Base-by-base conservation (phyloP, 2,888 invertebrate genomes). In the Yponomeuta malinellus region DNA sequence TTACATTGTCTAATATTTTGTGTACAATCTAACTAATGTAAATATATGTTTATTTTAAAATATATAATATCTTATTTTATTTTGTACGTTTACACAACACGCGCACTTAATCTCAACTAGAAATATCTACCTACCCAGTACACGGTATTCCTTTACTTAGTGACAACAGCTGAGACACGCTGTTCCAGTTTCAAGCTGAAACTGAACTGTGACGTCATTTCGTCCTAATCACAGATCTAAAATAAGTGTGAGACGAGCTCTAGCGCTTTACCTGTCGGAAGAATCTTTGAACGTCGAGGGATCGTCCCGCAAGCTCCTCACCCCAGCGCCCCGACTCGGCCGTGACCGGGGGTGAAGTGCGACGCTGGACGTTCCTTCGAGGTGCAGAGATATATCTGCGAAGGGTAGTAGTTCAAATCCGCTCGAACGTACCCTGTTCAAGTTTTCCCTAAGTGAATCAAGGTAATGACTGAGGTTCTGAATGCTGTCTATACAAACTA, bases 41-140 rank as follows among this genome's bases (percentile, higher is more conserved):
- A 69, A 71, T 67, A 71, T 64, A 67, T 67, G 59, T 43, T n/a
- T 70, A 64, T 71, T 65, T 67, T 67, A 52, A 71, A 71, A 66
- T 59, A 59, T 1, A 59, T 29, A 33, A 65, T 48, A 12, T 67
- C 67, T 71, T 67, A 67, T 67, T 59, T 71, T 71, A 71, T 71
- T 71, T 71, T 71, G 71, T 71, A 71, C 71, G 59, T 71, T 67
- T 67, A 71, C 67, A 48, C 67, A 70, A 71, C n/a, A 69, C 33
- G 29, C 48, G 37, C n/a, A 63, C 29, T 15, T 10, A 63, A 23
- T 68, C 31, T 63, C 52, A 52, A 52, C 52, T 52, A 52, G 52
- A 12, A 52, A 23, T 23, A 23, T 23, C 23, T 23, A 23, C 23
- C 23, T 23, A 23, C 23, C 23, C 23, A 23, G 23, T 23, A 23